These are phyloP conservation scores for Nomia melanderi DNA, from an alignment of 1,140 invertebrate species.

Conservation along the genomic window DNA sequence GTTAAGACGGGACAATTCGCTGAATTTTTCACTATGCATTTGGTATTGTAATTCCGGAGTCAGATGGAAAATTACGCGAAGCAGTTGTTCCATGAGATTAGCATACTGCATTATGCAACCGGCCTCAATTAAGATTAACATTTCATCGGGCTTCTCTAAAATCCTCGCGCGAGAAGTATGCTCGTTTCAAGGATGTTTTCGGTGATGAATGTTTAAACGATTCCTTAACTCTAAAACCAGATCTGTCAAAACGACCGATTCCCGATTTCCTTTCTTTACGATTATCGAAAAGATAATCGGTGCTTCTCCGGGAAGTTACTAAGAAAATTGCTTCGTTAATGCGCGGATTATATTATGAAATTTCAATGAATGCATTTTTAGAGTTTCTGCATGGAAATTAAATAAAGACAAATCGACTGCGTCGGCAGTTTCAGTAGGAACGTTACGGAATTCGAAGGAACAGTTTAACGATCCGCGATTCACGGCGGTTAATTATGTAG, in stretches of 20 bases:
- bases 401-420: too few relatives aligned
- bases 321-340: too few relatives aligned
- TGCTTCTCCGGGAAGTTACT: too few relatives aligned
- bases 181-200: background rate
- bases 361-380: too few relatives aligned
- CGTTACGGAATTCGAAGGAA: too few relatives aligned
- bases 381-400: too few relatives aligned
- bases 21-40: background rate
- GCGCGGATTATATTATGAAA: too few relatives aligned
- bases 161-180: background rate
- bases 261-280: too few relatives aligned
- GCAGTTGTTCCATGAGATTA: background rate
- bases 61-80: background rate
- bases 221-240: too few relatives aligned
- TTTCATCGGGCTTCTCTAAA: background rate
- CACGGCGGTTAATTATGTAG: background rate
- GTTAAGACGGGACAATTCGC: background rate
- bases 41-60: background rate
- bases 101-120: constrained; percentile 1
- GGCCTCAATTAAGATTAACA: constrained; percentile 3
- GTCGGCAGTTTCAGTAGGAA: too few relatives aligned
- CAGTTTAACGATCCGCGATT: constrained; percentile 1
- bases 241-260: too few relatives aligned
- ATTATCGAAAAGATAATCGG: too few relatives aligned
- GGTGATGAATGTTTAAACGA: background rate